Evolutionary conservation across 2,797 vertebrate genomes (phyloP), one percentile per base, ranked within the genome.

Genomic region (Oreonectes daqikongensis): DNA sequence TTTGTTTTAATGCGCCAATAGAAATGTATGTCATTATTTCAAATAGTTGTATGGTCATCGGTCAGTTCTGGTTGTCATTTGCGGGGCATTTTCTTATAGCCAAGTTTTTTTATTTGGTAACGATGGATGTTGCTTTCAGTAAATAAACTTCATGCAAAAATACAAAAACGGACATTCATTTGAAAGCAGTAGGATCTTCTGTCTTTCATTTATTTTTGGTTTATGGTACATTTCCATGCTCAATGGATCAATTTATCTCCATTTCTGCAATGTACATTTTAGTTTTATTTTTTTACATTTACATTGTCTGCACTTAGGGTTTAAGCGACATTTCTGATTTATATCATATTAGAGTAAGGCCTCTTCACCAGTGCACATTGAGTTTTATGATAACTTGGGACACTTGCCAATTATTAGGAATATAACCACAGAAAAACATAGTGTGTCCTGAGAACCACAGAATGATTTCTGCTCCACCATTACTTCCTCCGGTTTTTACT

Each of bases 81-180:
- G n/a, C 9, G n/a, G 64, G 75, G 67, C 75, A 69, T 77, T 77
- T 77, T 61, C 75, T 70, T 70, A 70, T 63, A 77, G 75, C 75
- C 22, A 64, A 77, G 2, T 63, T 63, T 68, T 68, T 68, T 66
- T 18, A 0, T 26, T 61, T 15, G 0, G 5, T 55, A 22, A 18
- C 26, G 40, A 32, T 73, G 12, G 18, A 66, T 66, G 9, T 30
- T 75, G 12, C 24, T 66, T 44, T 68, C 40, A 67, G 26, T 57
- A 8, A 67, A 67, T 66, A 66, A 66, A 66, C 63, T 55, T 32
- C 15, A 59, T 59, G 50, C 48, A 50, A 75, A 44, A 55, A 40
- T 12, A 53, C 28, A n/a, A 42, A 30, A 38, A 52, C 63, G 18
- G 72, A 65, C 7, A 42, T 57, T 74, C 7, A 11, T 66, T 65